phyloP scores from a whole-genome alignment of 2,797 vertebrate genomes.

The Sternarchorhynchus goeldii region DNA sequence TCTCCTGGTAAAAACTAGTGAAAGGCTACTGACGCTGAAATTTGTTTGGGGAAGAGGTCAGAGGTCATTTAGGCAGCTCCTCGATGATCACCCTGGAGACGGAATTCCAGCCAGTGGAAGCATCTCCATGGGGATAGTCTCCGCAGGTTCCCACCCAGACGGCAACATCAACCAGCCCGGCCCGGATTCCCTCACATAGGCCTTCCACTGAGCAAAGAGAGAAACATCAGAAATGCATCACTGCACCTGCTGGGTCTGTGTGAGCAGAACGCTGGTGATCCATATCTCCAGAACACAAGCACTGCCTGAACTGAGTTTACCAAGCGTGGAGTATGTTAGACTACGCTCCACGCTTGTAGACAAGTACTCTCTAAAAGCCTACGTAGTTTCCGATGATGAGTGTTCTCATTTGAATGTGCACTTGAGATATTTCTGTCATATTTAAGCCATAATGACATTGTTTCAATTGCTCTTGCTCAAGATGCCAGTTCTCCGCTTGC shows the following conservation, averaged over 20 bases:
- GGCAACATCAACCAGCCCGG: conserved; percentile 82
- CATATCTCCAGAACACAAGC: conserved; percentile 5
- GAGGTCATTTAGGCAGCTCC: conserved; percentile 80
- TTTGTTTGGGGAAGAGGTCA: not conserved
- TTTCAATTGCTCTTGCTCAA: conserved; percentile 17
- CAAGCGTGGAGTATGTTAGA: not conserved
- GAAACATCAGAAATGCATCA: not conserved
- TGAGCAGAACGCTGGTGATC: not conserved
- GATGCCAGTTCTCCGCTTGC: conserved; percentile 11
- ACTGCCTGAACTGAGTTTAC: conserved; percentile 13
- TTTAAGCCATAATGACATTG: conserved; percentile 20
- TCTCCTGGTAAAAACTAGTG: not conserved
- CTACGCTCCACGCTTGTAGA: not conserved
- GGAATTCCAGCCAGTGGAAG: conserved; percentile 89
- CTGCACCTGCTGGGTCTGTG: not conserved
- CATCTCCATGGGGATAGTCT: conserved; percentile 84
- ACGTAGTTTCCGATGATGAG: conserved; percentile 5
- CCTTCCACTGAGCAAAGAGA: conserved; percentile 78
- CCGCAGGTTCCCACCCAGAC: conserved; percentile 86
- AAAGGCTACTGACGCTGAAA: not conserved
- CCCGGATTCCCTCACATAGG: conserved; percentile 81
- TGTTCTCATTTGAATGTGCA: not conserved
- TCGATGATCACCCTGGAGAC: conserved; percentile 87
- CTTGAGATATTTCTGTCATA: conserved; percentile 1
- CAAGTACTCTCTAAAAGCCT: conserved; percentile 17